Evolutionary conservation across 2,113 vertebrate species (phyloP).

Genomic region (Baryphthengus martii): DNA sequence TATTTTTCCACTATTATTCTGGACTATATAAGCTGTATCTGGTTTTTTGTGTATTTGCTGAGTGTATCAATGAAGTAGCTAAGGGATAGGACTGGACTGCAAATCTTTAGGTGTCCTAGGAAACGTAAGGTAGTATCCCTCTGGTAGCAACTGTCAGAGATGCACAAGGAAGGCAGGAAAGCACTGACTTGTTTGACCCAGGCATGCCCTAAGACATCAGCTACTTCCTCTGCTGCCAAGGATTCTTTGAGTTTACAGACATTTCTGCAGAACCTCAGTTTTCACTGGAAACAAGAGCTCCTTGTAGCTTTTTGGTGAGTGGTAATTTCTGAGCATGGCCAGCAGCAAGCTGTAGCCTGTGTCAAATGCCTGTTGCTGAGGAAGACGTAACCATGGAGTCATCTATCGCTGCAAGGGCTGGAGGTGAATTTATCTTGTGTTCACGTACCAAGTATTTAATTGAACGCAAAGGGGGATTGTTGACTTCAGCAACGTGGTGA

Average conservation of each 20-base stretch:
- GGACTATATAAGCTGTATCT: background rate
- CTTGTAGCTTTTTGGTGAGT: background rate
- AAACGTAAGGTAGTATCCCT: background rate
- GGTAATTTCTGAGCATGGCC: background rate
- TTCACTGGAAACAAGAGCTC: background rate
- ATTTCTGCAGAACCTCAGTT: background rate
- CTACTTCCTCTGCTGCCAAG: background rate
- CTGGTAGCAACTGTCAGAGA: background rate
- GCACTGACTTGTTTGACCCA: background rate
- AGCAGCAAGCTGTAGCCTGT: background rate
- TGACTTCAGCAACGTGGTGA: background rate
- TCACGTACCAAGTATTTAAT: background rate
- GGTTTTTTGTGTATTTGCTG: background rate
- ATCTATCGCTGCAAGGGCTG: rapidly evolving
- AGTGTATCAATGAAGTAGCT: background rate
- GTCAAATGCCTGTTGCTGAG: background rate
- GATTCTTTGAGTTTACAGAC: background rate
- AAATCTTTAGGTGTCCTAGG: background rate
- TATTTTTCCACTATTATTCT: background rate
- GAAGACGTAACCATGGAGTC: rapidly evolving
- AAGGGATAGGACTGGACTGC: background rate
- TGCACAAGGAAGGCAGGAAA: background rate
- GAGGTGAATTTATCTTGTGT: background rate
- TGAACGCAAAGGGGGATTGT: background rate
- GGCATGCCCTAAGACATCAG: background rate